Conservation (phyloP, 2,797 vertebrate genomes). For the Rhodeus uyekii region DNA sequence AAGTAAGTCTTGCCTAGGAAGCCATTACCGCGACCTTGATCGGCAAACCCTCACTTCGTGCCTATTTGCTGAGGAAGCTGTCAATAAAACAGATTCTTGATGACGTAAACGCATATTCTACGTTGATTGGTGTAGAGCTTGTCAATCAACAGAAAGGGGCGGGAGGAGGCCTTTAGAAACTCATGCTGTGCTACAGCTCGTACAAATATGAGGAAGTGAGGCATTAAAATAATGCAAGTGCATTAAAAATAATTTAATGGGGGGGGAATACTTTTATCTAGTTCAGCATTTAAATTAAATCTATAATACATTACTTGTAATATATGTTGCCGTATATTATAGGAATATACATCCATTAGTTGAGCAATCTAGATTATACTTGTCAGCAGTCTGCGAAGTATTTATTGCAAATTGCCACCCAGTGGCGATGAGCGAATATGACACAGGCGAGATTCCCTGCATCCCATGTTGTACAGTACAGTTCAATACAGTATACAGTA, state of each 20-base stretch:
- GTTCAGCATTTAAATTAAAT: not conserved
- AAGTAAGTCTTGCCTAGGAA: conserved; percentile 71
- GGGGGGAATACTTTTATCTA: conserved; percentile 13
- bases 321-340: not conserved
- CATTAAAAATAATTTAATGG: conserved; percentile 23
- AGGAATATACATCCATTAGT: not conserved
- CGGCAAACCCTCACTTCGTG: conserved; percentile 21
- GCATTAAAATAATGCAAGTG: too few relatives aligned
- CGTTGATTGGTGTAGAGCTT: conserved; percentile 60
- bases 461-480: not conserved
- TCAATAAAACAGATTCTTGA: conserved; percentile 50
- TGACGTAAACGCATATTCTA: rapidly evolving
- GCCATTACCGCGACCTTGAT: conserved; percentile 73
- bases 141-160: conserved; percentile 57
- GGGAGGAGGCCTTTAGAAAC: conserved; percentile 40
- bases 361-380: not conserved
- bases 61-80: conserved; percentile 63
- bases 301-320: not conserved
- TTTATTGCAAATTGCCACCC: conserved; percentile 32
- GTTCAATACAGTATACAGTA: not conserved
- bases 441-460: conserved; percentile 4
- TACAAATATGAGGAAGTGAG: conserved; percentile 75
- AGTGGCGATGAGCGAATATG: conserved; percentile 33
- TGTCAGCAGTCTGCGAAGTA: not conserved
- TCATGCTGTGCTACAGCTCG: conserved; percentile 47